Base-by-base conservation (phyloP, 1,140 invertebrate genomes). In the Drosophila asahinai region DNA sequence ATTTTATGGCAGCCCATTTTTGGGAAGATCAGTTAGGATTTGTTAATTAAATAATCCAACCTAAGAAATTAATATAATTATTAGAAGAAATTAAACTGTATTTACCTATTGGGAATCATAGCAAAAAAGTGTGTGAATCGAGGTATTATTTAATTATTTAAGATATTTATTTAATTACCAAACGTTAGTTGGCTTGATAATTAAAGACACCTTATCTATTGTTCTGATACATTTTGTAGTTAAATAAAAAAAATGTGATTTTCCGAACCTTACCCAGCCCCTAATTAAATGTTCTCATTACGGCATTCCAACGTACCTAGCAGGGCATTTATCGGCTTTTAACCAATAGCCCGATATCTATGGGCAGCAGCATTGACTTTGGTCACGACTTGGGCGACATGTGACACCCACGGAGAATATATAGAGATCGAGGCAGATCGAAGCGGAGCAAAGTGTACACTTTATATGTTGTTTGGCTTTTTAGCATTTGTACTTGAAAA, bases 401-500 rank as follows among this genome's bases (percentile, higher is more conserved):
- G 73, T 67, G 74, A 66, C 74, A 77, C 74, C 74, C 72, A 77
- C 74, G 40, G 57, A 30, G 59, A 57, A 17, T 43, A 38, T 43
- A 43, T 22, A 75, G 12, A 64, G 71, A 55, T 54, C 40, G 42
- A 36, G 63, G 63, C 62, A 66, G 71, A 58, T 55, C 47, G 54
- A 43, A 77, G 55, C 62, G 48, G n/a, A 58, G 51, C 38, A 70
- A 40, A 22, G 48, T 66, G 43, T 62, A 60, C 54, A 25, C 45
- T 61, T 60, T 65, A 30, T 45, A 42, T 54, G 70, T 60, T 71
- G 70, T 72, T 71, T 45, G 48, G 67, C 45, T 60, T 51, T 72
- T 59, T 54, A 51, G 57, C 66, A 58, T 79, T 78, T 78, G 83
- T 80, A 57, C 83, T 86, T 86, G 83, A 89, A 77, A 80, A 83